phyloP scores from a whole-genome alignment of 2,888 invertebrate genomes.

The Nyleta sp. region DNA sequence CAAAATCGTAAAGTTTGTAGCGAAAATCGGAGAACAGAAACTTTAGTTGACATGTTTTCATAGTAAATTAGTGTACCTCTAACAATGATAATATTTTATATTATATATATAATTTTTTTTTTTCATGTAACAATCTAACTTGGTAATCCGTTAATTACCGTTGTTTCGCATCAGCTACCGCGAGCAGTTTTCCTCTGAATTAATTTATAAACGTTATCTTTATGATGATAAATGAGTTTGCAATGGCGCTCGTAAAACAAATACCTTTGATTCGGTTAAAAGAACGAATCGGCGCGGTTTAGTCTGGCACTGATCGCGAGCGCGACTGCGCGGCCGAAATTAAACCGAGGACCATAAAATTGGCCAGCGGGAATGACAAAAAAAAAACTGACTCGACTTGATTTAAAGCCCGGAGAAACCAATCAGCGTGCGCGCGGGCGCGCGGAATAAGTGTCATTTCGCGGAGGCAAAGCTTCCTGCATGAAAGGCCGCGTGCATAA shows the following conservation, averaged over 20 bases:
- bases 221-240: constrained; percentile 42
- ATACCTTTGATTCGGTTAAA: constrained; percentile 19
- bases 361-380: constrained; percentile 1
- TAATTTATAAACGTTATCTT: constrained; percentile 34
- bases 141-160: background rate
- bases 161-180: background rate
- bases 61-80: too few species aligned
- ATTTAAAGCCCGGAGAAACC: constrained; percentile 14
- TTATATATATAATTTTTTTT: too few species aligned
- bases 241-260: constrained; percentile 11
- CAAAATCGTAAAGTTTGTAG: too few species aligned
- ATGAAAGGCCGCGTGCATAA: constrained; percentile 3
- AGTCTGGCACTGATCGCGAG: too few species aligned
- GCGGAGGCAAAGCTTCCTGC: background rate
- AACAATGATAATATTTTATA: too few species aligned
- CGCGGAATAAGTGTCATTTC: constrained; percentile 19
- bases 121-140: too few species aligned
- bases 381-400: too few species aligned
- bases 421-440: background rate
- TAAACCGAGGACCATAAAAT: constrained; percentile 8
- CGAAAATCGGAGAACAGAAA: too few species aligned
- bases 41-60: too few species aligned
- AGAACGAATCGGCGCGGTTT: background rate
- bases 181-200: constrained; percentile 8
- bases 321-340: constrained; percentile 3